phyloP scores from a whole-genome alignment of 2,113 vertebrate species.

The Cnemophilus loriae region DNA sequence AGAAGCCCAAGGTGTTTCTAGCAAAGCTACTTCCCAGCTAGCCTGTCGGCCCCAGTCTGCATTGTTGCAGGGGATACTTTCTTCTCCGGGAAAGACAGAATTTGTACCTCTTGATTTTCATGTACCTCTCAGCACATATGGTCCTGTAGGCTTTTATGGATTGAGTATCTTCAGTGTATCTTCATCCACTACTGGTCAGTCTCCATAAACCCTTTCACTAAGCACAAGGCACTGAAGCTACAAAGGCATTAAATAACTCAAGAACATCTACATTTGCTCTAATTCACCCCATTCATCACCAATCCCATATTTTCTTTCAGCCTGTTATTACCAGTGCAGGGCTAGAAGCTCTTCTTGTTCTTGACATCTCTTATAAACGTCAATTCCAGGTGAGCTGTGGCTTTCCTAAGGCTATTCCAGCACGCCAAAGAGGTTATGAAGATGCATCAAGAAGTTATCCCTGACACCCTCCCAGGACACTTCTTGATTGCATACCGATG shows the following conservation, averaged over 20 bases:
- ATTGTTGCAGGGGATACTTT: not conserved
- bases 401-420: not conserved
- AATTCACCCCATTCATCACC: not conserved
- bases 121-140: not conserved
- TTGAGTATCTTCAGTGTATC: not conserved
- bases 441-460: not conserved
- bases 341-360: not conserved
- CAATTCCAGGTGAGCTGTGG: not conserved
- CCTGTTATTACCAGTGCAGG: not conserved
- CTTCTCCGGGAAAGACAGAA: not conserved
- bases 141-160: not conserved
- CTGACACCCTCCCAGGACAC: not conserved
- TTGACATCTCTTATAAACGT: not conserved
- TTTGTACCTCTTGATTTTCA: not conserved
- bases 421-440: not conserved
- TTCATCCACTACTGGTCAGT: not conserved
- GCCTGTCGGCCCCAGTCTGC: not conserved
- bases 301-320: not conserved
- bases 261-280: not conserved
- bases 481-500: not conserved
- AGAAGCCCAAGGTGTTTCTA: not conserved
- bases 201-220: not conserved
- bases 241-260: not conserved
- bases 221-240: not conserved
- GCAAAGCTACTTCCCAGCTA: not conserved